These are phyloP conservation scores for Trachelipus rathkii DNA, from an alignment of 1,140 invertebrate species.

Conservation along the genomic window DNA sequence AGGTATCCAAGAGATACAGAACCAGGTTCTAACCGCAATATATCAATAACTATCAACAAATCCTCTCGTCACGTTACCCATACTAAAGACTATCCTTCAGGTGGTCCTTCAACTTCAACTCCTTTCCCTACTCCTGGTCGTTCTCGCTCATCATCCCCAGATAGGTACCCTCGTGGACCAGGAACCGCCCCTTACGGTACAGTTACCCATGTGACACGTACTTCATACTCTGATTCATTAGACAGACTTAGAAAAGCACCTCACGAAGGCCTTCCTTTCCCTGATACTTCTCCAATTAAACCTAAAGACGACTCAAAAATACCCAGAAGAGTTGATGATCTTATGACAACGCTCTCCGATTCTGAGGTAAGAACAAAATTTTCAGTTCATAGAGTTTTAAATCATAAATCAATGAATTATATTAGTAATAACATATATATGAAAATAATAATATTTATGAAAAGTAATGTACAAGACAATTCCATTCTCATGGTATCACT, in stretches of 20 bases:
- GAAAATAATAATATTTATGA: too few relatives aligned
- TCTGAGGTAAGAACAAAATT: constrained; percentile 34
- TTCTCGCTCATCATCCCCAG: constrained; percentile 27
- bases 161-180: constrained; percentile 25
- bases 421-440: too few relatives aligned
- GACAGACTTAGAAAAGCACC: constrained; percentile 37
- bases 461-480: too few relatives aligned
- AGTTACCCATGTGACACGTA: constrained; percentile 25
- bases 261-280: constrained; percentile 41
- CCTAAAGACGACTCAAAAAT: constrained; percentile 30
- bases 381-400: too few relatives aligned
- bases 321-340: constrained; percentile 43
- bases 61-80: constrained; percentile 34
- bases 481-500: too few relatives aligned
- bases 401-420: too few relatives aligned
- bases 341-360: constrained; percentile 42
- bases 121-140: constrained; percentile 38
- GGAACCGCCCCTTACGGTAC: not conserved
- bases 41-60: constrained; percentile 42
- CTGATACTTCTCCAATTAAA: constrained; percentile 40
- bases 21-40: constrained; percentile 29
- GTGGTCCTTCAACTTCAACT: constrained; percentile 41
- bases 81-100: constrained; percentile 33
- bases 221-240: constrained; percentile 34
- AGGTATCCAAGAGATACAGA: constrained; percentile 41